These are phyloP conservation scores for Coptodon bakossiorum DNA, from an alignment of 2,113 vertebrate species.

Conservation along the genomic window DNA sequence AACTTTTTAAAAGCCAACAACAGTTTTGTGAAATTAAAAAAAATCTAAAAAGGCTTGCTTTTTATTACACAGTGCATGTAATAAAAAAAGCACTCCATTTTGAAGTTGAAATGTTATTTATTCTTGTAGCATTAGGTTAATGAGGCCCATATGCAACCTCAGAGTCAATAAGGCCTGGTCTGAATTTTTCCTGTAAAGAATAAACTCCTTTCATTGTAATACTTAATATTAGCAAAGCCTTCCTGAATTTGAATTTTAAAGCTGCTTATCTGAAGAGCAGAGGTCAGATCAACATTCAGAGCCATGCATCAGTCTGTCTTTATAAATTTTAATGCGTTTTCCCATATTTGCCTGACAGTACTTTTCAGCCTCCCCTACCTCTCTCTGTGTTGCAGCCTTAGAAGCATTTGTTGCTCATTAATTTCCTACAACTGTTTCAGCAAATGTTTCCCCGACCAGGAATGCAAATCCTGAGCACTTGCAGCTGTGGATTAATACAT, in stretches of 20 bases:
- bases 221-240: neutral
- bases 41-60: neutral
- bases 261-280: neutral
- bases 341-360: neutral
- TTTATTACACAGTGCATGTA: neutral
- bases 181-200: neutral
- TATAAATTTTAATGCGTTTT: neutral
- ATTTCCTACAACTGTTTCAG: neutral
- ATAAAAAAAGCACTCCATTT: neutral
- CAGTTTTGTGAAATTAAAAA: neutral
- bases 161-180: neutral
- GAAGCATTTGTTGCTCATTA: neutral
- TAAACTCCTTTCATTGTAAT: neutral
- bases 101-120: neutral
- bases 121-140: neutral
- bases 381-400: neutral
- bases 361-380: neutral
- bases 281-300: neutral
- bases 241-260: neutral
- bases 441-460: neutral
- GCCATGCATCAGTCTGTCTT: neutral
- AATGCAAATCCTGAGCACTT: neutral
- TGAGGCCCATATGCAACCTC: neutral
- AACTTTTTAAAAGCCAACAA: neutral
- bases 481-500: fast-evolving